Percentiles rank a stretch among this genome's conserved stretches.
These are phyloP conservation scores for Cyprinodon diabolis DNA, from an alignment of 2,797 vertebrate genomes.

Conservation along the genomic window DNA sequence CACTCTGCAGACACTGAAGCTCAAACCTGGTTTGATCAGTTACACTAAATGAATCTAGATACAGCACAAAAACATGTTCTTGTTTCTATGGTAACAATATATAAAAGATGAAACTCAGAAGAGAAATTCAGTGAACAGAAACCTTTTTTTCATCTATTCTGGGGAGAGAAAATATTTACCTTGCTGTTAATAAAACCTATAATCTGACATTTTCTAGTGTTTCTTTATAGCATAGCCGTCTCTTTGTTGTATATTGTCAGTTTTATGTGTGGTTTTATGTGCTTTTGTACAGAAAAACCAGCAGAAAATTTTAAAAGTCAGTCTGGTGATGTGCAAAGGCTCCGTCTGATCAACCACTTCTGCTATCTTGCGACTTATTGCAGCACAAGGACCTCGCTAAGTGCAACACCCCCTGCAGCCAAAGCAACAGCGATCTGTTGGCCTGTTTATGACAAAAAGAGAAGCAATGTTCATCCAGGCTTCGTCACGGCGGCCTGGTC, in stretches of 20 bases:
- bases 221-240: not conserved
- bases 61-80: not conserved
- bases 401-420: not conserved
- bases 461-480: conserved; percentile 2
- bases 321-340: not conserved
- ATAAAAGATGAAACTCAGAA: not conserved
- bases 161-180: not conserved
- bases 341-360: not conserved
- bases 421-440: not conserved
- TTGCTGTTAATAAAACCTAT: not conserved
- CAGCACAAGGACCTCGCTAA: conserved; percentile 14
- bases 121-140: not conserved
- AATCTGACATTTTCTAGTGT: not conserved
- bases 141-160: not conserved
- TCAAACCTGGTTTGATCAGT: not conserved
- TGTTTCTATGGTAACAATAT: not conserved
- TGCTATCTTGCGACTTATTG: conserved; percentile 19
- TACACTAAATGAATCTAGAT: not conserved
- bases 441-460: conserved; percentile 19
- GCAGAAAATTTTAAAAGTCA: not conserved
- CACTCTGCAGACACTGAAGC: not conserved
- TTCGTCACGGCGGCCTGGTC: conserved; percentile 5
- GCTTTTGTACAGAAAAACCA: not conserved
- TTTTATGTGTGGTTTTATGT: no score
- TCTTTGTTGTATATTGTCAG: not conserved